Percentiles rank a stretch among this genome's conserved stretches.
phyloP scores from a whole-genome alignment of 2,113 vertebrate species.

The Blennius ocellaris region DNA sequence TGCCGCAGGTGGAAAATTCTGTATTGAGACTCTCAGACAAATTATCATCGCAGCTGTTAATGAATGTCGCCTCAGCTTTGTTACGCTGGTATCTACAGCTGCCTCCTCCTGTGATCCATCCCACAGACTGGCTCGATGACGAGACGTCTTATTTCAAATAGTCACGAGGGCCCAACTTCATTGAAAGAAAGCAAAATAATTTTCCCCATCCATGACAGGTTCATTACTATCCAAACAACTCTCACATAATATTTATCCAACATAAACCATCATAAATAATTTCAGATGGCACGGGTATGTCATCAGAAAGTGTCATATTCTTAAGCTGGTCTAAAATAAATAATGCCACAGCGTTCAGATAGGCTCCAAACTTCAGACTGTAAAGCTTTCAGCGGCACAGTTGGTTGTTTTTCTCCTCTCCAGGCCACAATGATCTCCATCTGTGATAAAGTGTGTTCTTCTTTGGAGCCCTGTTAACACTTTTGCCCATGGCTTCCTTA shows the following conservation, averaged over 20 bases:
- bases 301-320: conserved; percentile 38
- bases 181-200: conserved; percentile 24
- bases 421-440: conserved; percentile 9
- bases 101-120: conserved; percentile 24
- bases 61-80: conserved; percentile 23
- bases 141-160: conserved; percentile 33
- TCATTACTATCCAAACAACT: conserved; percentile 43
- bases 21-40: conserved; percentile 19
- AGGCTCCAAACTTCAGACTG: conserved; percentile 25
- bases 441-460: conserved; percentile 13
- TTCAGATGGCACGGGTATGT: conserved; percentile 42
- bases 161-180: conserved; percentile 25
- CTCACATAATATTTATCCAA: conserved; percentile 44
- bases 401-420: conserved; percentile 23
- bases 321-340: conserved; percentile 37
- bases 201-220: conserved; percentile 26
- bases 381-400: conserved; percentile 40
- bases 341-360: conserved; percentile 39
- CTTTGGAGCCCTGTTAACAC: conserved; percentile 16
- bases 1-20: conserved; percentile 32
- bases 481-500: neutral
- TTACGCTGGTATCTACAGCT: conserved; percentile 7
- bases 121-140: conserved; percentile 9
- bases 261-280: conserved; percentile 57
- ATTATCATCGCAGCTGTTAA: conserved; percentile 42